Evolutionary conservation across 2,888 invertebrate species (phyloP).

Genomic region (Gibbula magus): DNA sequence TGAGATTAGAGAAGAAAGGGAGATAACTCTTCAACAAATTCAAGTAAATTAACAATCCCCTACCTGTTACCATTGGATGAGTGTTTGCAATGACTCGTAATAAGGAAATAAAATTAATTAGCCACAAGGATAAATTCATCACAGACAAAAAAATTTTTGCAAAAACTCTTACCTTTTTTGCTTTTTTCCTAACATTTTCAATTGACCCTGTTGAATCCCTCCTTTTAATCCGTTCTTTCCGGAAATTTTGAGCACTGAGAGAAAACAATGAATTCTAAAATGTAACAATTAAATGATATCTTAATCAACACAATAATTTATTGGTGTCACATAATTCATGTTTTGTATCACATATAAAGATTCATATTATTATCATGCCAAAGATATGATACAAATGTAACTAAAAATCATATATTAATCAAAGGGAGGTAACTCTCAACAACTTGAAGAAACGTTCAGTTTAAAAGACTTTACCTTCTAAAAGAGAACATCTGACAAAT

Average conservation of each 20-base stretch:
- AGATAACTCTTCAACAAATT: neutral
- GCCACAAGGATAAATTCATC: neutral
- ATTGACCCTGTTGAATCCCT: conserved; percentile 57
- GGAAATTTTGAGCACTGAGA: conserved; percentile 57
- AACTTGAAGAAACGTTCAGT: no score
- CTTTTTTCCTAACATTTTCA: conserved; percentile 65
- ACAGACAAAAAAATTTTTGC: neutral
- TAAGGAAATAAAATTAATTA: neutral
- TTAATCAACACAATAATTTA: neutral
- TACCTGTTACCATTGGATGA: no score
- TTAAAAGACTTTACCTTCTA: no score
- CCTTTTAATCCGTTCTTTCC: conserved; percentile 56
- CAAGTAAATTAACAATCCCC: neutral
- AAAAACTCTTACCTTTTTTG: conserved; percentile 54
- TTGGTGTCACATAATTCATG: neutral
- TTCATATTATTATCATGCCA: no score
- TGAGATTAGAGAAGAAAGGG: neutral
- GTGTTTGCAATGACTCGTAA: no score
- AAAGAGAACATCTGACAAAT: no score
- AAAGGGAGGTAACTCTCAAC: no score
- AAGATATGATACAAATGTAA: no score
- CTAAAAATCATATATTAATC: neutral
- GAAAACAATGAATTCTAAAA: neutral
- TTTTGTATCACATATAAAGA: neutral
- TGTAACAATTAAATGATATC: neutral